Percentiles rank a stretch among this genome's conserved stretches.
Evolutionary conservation across 2,113 vertebrate species (phyloP).

Genomic region (Ochotona princeps): DNA sequence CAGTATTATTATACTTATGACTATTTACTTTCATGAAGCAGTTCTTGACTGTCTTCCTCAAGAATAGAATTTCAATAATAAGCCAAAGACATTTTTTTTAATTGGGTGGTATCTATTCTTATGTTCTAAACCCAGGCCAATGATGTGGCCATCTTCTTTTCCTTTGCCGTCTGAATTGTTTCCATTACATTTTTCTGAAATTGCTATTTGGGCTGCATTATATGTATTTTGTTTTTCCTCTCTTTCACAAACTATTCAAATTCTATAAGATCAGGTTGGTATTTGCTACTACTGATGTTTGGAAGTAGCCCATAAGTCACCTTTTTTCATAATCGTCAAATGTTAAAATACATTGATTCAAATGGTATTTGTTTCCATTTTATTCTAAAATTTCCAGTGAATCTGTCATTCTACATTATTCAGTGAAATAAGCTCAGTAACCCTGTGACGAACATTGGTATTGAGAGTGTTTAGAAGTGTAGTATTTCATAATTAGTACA

Average conservation of each 20-base stretch:
- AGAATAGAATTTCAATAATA: slow-evolving; percentile 52
- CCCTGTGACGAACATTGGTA: not conserved
- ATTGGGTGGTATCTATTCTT: slow-evolving; percentile 22
- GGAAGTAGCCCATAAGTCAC: slow-evolving; percentile 36
- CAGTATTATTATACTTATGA: slow-evolving; percentile 59
- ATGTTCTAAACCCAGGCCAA: slow-evolving; percentile 12
- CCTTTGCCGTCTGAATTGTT: not conserved
- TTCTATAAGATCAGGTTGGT: slow-evolving; percentile 56
- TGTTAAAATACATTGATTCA: slow-evolving; percentile 23
- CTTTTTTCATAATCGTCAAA: slow-evolving; percentile 16
- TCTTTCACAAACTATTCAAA: slow-evolving; percentile 69
- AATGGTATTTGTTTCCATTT: not conserved
- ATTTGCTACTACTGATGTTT: slow-evolving; percentile 55
- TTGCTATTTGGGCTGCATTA: slow-evolving; percentile 52
- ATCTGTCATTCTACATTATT: not conserved
- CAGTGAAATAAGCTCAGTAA: not conserved
- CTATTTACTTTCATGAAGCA: slow-evolving; percentile 71
- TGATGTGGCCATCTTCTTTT: slow-evolving; percentile 49
- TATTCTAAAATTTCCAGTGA: slow-evolving; percentile 6
- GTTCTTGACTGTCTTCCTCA: slow-evolving; percentile 54
- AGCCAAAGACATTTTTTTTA: slow-evolving; percentile 29
- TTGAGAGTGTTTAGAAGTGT: not conserved
- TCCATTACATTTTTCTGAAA: slow-evolving; percentile 43
- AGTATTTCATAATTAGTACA: not conserved
- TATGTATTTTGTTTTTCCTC: slow-evolving; percentile 61